Evolutionary conservation across 2,888 invertebrate species (phyloP), one percentile per base, ranked within the genome.

Genomic region (Stictocephala bisonia): DNA sequence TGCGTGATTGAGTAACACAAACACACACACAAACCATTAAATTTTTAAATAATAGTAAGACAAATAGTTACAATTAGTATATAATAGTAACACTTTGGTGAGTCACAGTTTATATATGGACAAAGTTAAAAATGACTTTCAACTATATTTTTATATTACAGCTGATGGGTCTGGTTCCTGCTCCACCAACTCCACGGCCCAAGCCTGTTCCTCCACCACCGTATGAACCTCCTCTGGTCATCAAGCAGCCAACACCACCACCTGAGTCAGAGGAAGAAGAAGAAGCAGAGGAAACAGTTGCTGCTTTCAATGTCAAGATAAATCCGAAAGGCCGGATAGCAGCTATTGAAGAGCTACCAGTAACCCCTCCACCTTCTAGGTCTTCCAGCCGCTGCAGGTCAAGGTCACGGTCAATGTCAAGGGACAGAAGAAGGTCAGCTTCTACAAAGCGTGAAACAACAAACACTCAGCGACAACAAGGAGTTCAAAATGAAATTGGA

Each of bases 241-340:
- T 40, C 22, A 44, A 26, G 26, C 13, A 41, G 27, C 41, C 64
- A 3, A 24, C 64, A 1, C 64, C 64, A 1, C 64, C 64, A n/a
- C 64, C 64, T 1, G 64, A 44, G 26, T 35, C 64, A 15, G 64
- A 64, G 1, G 60, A 60, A 4, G 44, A 44, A 15, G 64, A 64
- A 2, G 64, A 64, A 24, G 27, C 48, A 22, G 71, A 71, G 44
- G 48, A 71, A 18, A 35, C 64, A 2, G 72, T 64, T 24, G 31
- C 53, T 11, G 31, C 72, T 15, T 72, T 72, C 51, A 48, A 50
- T 3, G 72, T 72, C 20, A 64, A 72, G n/a, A 64, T 72, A 22
- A 66, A 72, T 51, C 64, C 64, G 1, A 64, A 50, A 11, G 72
- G 72, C n/a, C 60, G 72, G 6, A 72, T 72, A 9, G 64, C 72